These are phyloP conservation scores for Philopotamus ludificatus DNA, from an alignment of 1,140 invertebrate genomes.

Conservation along the genomic window DNA sequence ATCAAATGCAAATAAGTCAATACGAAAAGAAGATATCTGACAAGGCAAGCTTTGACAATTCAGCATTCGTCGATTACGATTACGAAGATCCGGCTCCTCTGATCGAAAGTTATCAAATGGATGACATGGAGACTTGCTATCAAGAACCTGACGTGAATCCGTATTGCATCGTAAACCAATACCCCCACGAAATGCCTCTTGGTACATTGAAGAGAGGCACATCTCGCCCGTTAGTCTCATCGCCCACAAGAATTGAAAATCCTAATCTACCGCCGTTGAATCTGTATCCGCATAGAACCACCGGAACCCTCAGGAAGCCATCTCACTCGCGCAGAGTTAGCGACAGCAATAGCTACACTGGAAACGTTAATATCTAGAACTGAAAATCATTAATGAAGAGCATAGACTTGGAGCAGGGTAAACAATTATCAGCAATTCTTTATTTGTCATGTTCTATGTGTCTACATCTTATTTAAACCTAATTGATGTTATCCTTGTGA, in stretches of 20 bases:
- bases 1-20: slow-evolving; percentile 43
- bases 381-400: background rate
- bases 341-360: slow-evolving; percentile 60
- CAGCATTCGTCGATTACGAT: slow-evolving; percentile 72
- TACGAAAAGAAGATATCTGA: slow-evolving; percentile 45
- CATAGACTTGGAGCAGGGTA: slow-evolving; percentile 21
- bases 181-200: slow-evolving; percentile 47
- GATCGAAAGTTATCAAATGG: slow-evolving; percentile 69
- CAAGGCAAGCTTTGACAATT: slow-evolving; percentile 60
- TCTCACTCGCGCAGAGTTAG: slow-evolving; percentile 61
- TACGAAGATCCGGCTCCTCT: slow-evolving; percentile 70
- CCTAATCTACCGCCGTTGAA: slow-evolving; percentile 76
- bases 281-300: slow-evolving; percentile 61
- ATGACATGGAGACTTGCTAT: slow-evolving; percentile 57
- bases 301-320: slow-evolving; percentile 55
- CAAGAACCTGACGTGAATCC: slow-evolving; percentile 46
- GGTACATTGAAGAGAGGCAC: slow-evolving; percentile 55
- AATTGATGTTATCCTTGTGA: background rate
- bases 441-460: background rate
- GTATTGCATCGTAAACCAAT: slow-evolving; percentile 40
- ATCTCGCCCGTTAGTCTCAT: slow-evolving; percentile 63
- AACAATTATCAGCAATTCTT: background rate
- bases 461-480: too few relatives aligned
- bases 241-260: slow-evolving; percentile 75
- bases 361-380: slow-evolving; percentile 43